These are phyloP conservation scores for Pseudopipra pipra DNA, from an alignment of 2,113 vertebrate genomes.

Conservation along the genomic window DNA sequence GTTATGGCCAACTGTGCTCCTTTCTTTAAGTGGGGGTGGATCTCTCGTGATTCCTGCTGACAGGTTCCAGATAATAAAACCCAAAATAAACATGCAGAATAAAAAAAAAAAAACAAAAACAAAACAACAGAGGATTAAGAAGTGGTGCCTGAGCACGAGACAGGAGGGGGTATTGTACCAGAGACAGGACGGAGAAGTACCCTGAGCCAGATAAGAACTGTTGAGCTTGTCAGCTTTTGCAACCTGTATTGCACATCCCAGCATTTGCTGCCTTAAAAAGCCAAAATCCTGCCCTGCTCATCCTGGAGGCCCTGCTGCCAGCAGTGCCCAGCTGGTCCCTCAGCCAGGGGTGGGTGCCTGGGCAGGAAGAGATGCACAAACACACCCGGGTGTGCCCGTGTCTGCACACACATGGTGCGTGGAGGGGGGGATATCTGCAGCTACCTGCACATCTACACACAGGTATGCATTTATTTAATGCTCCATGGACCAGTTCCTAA, in stretches of 20 bases:
- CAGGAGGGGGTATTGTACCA: background rate
- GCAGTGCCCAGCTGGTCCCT: background rate
- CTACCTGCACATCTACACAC: background rate
- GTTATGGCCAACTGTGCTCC: background rate
- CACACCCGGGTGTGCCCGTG: fast-evolving
- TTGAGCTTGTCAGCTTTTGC: conserved; percentile 29
- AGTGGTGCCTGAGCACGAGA: background rate
- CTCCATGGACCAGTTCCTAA: background rate
- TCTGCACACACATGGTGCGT: fast-evolving
- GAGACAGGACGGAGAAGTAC: conserved; percentile 42
- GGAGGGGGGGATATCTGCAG: background rate
- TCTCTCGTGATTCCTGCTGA: background rate
- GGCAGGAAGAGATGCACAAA: background rate
- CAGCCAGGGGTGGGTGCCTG: background rate
- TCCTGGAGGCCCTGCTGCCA: background rate
- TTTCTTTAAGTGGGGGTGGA: background rate
- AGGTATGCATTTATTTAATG: background rate
- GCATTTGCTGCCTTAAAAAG: background rate
- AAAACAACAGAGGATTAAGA: background rate
- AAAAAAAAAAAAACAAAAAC: background rate
- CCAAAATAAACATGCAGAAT: background rate
- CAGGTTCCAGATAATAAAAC: background rate
- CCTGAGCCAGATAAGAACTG: conserved; percentile 47
- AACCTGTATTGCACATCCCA: conserved; percentile 38
- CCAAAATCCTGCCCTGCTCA: background rate